Evolutionary conservation across 1,140 invertebrate species (phyloP), one percentile per base, ranked within the genome.

Genomic region (Phortica variegata): DNA sequence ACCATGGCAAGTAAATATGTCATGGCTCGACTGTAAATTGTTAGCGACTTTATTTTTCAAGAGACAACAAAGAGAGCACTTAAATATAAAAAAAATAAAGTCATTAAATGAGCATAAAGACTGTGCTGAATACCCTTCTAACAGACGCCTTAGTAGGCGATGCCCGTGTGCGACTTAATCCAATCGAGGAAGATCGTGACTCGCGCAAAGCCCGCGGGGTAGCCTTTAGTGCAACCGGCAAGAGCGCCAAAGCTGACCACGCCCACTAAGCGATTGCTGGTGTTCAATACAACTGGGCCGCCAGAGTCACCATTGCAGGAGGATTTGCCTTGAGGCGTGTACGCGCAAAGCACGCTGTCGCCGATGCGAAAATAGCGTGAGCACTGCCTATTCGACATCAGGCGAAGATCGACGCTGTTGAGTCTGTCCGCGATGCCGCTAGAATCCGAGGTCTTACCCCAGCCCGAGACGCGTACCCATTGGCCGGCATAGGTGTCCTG

Each of bases 141-240:
- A n/a, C n/a, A n/a, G n/a, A n/a, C n/a, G n/a, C n/a, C n/a, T n/a
- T n/a, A n/a, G n/a, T n/a, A n/a, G n/a, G n/a, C n/a, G 16, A 33
- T 15, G n/a, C 32, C 32, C n/a, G 32, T 15, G 3, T 3, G n/a
- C 3, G n/a, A 12, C 8, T 33, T 33, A 9, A 43, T 43, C 42
- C 42, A 43, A 12, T 21, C 18, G 3, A 29, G 36, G 73, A 70
- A 78, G 39, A 65, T 68, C 47, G 77, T 78, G 29, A 78, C 61
- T 9, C 77, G 63, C 9, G 75, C 65, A 58, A 71, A 79, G 3
- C 58, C 78, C 0, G 73, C 72, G 0, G 78, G 78, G 47, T 49
- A 50, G 1, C 76, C 76, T 8, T 43, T 49, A 29, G 71, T 58
- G 50, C 78, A 79, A 17, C 73, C 75, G 15, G 47, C 47, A 2